Evolutionary conservation across 2,888 invertebrate species (phyloP).

Genomic region (Pseudolycoriella hygida): DNA sequence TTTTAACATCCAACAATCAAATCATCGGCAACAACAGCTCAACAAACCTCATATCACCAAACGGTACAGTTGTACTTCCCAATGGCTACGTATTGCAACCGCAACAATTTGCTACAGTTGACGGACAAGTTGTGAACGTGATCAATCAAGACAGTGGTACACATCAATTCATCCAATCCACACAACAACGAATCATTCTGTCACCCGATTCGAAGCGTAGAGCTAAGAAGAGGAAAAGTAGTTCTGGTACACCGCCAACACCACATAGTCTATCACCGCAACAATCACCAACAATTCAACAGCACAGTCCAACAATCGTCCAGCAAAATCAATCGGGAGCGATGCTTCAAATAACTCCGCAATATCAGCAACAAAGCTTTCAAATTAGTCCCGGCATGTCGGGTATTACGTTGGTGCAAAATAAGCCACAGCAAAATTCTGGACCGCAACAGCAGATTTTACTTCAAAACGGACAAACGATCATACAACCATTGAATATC

Average conservation of each 20-base stretch:
- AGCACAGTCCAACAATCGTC: conserved; percentile 7
- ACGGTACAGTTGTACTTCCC: conserved; percentile 40
- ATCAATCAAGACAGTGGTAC: conserved; percentile 31
- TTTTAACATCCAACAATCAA: conserved; percentile 7
- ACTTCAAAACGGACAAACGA: conserved; percentile 38
- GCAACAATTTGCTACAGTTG: conserved; percentile 43
- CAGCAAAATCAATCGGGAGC: conserved; percentile 35
- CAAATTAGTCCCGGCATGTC: conserved; percentile 62
- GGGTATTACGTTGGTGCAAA: conserved; percentile 41
- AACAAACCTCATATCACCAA: conserved; percentile 14
- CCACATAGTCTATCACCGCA: conserved; percentile 23
- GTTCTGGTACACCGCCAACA: conserved; percentile 16
- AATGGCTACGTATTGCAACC: conserved; percentile 67
- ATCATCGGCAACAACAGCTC: conserved; percentile 7
- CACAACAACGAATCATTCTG: conserved; percentile 28
- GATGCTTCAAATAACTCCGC: conserved; percentile 41
- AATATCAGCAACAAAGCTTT: conserved; percentile 45
- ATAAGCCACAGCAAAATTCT: conserved; percentile 23
- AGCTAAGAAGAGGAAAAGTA: conserved; percentile 54
- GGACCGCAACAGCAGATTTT: conserved; percentile 30
- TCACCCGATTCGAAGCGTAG: conserved; percentile 55
- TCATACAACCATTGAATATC: conserved; percentile 67
- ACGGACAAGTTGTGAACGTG: conserved; percentile 44
- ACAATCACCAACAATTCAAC: conserved; percentile 22
- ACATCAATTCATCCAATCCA: conserved; percentile 13